Percentiles rank a stretch among this genome's conserved stretches.
Evolutionary conservation across 2,888 invertebrate species (phyloP).

Genomic region (Ochropleura leucogaster): DNA sequence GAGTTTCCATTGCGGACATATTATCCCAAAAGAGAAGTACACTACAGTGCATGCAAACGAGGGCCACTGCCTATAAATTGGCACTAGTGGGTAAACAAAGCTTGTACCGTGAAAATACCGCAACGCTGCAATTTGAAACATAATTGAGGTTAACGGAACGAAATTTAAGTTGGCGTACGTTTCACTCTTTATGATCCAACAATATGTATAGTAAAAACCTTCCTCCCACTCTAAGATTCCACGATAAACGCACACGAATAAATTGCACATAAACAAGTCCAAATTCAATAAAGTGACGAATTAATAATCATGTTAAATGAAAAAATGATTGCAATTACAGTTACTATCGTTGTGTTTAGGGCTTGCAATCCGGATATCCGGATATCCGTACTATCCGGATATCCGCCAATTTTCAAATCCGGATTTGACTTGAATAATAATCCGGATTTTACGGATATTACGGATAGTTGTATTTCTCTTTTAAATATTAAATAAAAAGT

Average conservation of each 20-base stretch:
- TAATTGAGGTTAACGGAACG: constrained; percentile 70
- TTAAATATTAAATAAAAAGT: too few species aligned
- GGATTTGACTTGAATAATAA: too few species aligned
- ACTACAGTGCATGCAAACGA: constrained; percentile 56
- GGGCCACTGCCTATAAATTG: constrained; percentile 68
- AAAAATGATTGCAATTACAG: constrained; percentile 35
- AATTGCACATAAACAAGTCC: constrained; percentile 4
- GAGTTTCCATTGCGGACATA: constrained; percentile 53
- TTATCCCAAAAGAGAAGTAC: constrained; percentile 52
- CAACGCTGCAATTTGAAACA: constrained; percentile 68
- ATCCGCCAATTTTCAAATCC: too few species aligned
- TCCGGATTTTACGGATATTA: too few species aligned
- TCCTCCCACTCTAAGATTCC: constrained; percentile 13
- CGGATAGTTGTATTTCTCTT: too few species aligned
- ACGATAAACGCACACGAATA: too few species aligned
- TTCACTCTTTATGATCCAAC: constrained; percentile 44
- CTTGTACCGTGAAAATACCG: constrained; percentile 71
- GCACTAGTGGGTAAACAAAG: constrained; percentile 68
- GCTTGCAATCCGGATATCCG: too few species aligned
- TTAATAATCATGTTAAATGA: constrained; percentile 20
- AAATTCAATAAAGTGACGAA: constrained; percentile 39
- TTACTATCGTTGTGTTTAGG: constrained; percentile 30
- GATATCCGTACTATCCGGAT: too few species aligned
- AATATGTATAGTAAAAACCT: constrained; percentile 24
- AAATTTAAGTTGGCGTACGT: constrained; percentile 65